Conservation (phyloP, 30 jellyfish, hydroid and myxozoan genomes). For the Clytia hemisphaerica region DNA sequence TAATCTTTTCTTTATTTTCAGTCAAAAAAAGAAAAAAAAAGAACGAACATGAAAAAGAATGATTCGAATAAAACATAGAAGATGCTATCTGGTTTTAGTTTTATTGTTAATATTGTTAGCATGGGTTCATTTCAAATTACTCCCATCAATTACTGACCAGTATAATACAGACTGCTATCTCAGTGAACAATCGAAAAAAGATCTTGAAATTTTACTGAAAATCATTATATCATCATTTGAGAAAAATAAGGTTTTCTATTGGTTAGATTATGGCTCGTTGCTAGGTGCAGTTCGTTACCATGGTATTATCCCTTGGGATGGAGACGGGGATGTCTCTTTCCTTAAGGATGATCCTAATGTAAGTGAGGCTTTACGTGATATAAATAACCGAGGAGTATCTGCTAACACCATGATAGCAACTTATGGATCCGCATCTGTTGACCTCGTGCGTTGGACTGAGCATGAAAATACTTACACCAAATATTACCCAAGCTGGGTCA, state of each 20-base stretch:
- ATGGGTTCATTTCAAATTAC: background rate
- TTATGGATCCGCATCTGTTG: constrained; percentile 34
- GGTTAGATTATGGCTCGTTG: constrained; percentile 59
- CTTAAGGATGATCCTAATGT: constrained; percentile 16
- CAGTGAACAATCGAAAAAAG: background rate
- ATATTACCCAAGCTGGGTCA: constrained; percentile 56
- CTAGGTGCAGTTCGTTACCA: constrained; percentile 64
- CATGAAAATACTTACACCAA: constrained; percentile 13
- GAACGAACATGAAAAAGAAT: too few species aligned
- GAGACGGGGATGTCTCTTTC: constrained; percentile 76
- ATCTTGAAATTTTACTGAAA: background rate
- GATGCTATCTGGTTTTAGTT: background rate
- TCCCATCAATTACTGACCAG: constrained; percentile 17
- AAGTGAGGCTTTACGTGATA: constrained; percentile 18
- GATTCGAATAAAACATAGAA: too few species aligned
- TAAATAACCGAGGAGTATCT: constrained; percentile 37
- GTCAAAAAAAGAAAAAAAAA: too few species aligned
- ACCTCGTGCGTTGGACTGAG: constrained; percentile 65
- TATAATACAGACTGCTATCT: constrained; percentile 19
- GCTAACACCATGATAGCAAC: constrained; percentile 80
- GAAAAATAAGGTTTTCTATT: background rate
- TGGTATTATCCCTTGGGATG: constrained; percentile 80
- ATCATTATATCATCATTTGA: constrained; percentile 9
- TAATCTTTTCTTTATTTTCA: too few species aligned
- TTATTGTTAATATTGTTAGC: background rate